phyloP scores from a whole-genome alignment of 2,797 vertebrate genomes.

The Microctenopoma steveboyesi region DNA sequence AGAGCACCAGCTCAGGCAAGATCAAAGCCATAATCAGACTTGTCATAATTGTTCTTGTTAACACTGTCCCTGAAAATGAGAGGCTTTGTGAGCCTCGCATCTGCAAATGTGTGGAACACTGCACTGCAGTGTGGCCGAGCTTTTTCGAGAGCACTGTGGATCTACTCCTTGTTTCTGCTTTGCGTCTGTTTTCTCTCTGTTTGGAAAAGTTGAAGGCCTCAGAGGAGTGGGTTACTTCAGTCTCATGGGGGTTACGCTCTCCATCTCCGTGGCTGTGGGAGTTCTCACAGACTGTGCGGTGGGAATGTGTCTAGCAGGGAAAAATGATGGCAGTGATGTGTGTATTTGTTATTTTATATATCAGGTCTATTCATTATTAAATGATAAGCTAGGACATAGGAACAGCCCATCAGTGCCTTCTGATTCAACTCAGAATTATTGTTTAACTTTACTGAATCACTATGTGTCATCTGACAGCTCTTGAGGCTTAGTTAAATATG shows the following conservation, averaged over 20 bases:
- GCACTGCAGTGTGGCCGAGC: slow-evolving; percentile 65
- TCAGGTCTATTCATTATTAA: slow-evolving; percentile 83
- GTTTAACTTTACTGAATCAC: slow-evolving; percentile 67
- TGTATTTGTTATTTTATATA: slow-evolving; percentile 56
- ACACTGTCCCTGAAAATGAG: slow-evolving; percentile 71
- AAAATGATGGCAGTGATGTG: slow-evolving; percentile 59
- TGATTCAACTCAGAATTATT: slow-evolving; percentile 71
- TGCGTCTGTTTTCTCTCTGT: slow-evolving; percentile 79
- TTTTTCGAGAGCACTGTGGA: slow-evolving; percentile 67
- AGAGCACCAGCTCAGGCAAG: slow-evolving; percentile 64
- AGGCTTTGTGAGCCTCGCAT: slow-evolving; percentile 65
- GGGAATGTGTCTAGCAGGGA: slow-evolving; percentile 70
- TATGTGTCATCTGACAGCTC: slow-evolving; percentile 63
- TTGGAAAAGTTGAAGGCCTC: slow-evolving; percentile 77
- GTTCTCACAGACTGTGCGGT: slow-evolving; percentile 78
- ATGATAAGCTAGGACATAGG: slow-evolving; percentile 63
- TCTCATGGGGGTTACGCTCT: slow-evolving; percentile 72
- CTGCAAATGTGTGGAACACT: slow-evolving; percentile 60
- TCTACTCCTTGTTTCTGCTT: slow-evolving; percentile 72
- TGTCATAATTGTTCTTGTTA: slow-evolving; percentile 78
- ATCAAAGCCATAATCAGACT: slow-evolving; percentile 77
- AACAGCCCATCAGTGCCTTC: slow-evolving; percentile 64
- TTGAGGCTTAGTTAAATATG: slow-evolving; percentile 47
- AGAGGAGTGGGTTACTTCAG: slow-evolving; percentile 67
- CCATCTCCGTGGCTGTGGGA: slow-evolving; percentile 72